Evolutionary conservation across 92 coral and sea anemone species (phyloP), one percentile per base, ranked within the genome.

Genomic region (Zoanthus solanderi): DNA sequence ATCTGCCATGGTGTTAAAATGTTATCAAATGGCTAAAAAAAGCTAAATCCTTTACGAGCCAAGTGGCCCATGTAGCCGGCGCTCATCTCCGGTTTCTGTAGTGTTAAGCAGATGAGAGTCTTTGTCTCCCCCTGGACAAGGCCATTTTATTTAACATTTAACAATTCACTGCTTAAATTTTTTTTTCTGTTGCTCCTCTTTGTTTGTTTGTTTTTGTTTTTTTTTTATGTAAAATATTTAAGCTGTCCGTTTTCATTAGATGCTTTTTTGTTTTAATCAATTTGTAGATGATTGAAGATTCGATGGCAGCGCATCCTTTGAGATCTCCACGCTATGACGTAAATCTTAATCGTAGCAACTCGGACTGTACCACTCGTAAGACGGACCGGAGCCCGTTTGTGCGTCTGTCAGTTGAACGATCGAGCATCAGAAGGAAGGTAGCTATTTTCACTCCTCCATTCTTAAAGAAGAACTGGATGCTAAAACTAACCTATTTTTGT

Each of bases 291-390:
- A 92, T 85, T 77, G 96, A 92, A 65, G 98, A 95, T 78, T 90
- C 97, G 8, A 60, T 92, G 17, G 91, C 93, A 11, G 78, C 88
- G 88, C 91, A 90, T 78, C 88, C 91, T 1, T 88, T 92, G 69
- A 91, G 93, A 83, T 87, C 88, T 16, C 90, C 91, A 85, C 87
- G 92, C 6, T 94, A 82, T 79, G 98, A 97, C 72, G 91, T 97
- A 78, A 97, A 94, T 75, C 93, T 97, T 13, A 97, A 96, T 79
- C 96, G 99, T 53, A 97, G 99, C 87, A 97, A 97, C 92, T 97
- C 99, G 10, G 99, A 97, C 88, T 97, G 99, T 78, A 97, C 99
- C 29, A 91, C 99, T 6, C 95, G 98, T 9, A 93, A 96, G 88
- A 95, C 96, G 14, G 98, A 92, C n/a, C 79, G 92, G 63, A 93